Percentiles rank a stretch among this genome's conserved stretches.
phyloP scores from a whole-genome alignment of 2,797 vertebrate species.

The Argya squamiceps region DNA sequence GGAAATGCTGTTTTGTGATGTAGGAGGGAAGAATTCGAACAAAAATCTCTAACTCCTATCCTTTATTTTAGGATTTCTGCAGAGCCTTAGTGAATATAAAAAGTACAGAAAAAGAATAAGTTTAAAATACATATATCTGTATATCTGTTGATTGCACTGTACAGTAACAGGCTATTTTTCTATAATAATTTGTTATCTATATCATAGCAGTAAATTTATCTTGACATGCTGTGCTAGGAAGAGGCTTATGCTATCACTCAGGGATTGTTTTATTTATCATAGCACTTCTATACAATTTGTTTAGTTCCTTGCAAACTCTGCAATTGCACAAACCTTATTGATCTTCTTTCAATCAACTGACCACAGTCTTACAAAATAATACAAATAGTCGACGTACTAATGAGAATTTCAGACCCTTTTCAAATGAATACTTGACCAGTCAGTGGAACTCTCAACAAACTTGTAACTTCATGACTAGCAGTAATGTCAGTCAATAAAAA shows the following conservation, averaged over 20 bases:
- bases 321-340: not conserved
- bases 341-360: slow-evolving; percentile 7
- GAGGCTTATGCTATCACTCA: not conserved
- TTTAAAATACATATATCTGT: not conserved
- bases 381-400: not conserved
- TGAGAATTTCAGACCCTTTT: not conserved
- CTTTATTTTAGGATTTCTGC: not conserved
- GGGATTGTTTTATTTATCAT: not conserved
- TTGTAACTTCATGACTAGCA: not conserved
- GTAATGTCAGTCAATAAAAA: slow-evolving; percentile 25
- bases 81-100: not conserved
- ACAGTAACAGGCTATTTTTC: not conserved
- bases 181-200: not conserved
- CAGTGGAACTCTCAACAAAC: not conserved
- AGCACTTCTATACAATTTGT: not conserved
- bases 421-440: slow-evolving; percentile 6
- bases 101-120: not conserved
- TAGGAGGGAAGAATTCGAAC: not conserved
- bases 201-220: not conserved
- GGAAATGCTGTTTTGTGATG: not conserved
- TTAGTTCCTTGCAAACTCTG: not conserved
- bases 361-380: not conserved
- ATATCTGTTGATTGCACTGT: not conserved
- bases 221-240: not conserved
- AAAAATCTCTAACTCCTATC: not conserved